These are phyloP conservation scores for Heliothis peltigera DNA, from an alignment of 2,888 invertebrate genomes.

Conservation along the genomic window DNA sequence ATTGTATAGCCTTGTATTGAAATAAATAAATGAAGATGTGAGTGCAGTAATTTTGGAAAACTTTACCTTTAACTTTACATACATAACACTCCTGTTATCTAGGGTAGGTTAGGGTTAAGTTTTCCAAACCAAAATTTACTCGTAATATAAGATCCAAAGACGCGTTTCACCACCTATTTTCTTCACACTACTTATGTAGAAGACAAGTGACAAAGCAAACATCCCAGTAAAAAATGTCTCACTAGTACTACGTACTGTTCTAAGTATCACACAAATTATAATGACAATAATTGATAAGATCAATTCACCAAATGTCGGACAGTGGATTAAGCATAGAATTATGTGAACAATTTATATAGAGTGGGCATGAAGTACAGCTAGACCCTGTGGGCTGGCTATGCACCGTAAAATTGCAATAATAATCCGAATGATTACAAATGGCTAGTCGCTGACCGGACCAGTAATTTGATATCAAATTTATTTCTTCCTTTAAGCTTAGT, in stretches of 20 bases:
- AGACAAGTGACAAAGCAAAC: too few species aligned
- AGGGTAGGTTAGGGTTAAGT: too few species aligned
- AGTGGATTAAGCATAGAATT: conserved; percentile 1
- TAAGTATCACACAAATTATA: background rate
- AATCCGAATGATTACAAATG: conserved; percentile 28
- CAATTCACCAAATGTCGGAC: background rate
- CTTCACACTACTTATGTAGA: too few species aligned
- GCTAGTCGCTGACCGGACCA: conserved; percentile 3
- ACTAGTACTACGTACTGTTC: background rate
- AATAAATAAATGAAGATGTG: too few species aligned
- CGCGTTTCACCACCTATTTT: too few species aligned
- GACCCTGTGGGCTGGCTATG: conserved; percentile 27
- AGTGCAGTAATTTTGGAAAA: too few species aligned
- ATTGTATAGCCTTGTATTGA: too few species aligned
- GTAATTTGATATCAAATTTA: conserved; percentile 20
- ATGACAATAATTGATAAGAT: background rate
- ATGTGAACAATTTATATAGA: background rate
- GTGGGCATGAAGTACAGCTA: conserved; percentile 9
- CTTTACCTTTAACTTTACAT: too few species aligned
- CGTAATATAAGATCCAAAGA: too few species aligned
- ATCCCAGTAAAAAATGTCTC: background rate
- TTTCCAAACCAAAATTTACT: too few species aligned
- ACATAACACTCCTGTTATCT: too few species aligned
- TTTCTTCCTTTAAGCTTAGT: conserved; percentile 9
- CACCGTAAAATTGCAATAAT: conserved; percentile 39